These are phyloP conservation scores for Panthera leo DNA, from an alignment of 2,113 vertebrate species.

Conservation along the genomic window DNA sequence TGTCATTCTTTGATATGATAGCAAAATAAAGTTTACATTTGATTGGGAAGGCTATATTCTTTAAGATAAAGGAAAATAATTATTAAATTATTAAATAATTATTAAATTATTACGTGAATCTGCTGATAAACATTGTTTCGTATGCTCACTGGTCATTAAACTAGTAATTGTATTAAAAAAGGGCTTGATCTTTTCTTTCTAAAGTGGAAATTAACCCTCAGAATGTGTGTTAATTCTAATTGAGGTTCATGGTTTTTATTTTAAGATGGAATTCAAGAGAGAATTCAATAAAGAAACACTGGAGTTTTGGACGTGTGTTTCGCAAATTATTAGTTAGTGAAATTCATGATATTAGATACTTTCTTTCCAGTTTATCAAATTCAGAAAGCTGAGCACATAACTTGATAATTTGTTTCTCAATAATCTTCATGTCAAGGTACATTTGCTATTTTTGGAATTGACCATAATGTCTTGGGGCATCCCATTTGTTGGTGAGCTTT, in stretches of 20 bases:
- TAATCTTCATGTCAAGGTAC: neutral
- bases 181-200: neutral
- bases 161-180: slow-evolving; percentile 34
- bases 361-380: slow-evolving; percentile 41
- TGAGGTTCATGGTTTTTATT: slow-evolving; percentile 28
- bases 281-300: slow-evolving; percentile 16
- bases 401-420: neutral
- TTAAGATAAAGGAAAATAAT: slow-evolving; percentile 10
- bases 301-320: neutral
- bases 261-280: slow-evolving; percentile 50
- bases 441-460: neutral
- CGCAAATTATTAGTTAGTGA: slow-evolving; percentile 22
- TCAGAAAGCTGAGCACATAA: neutral
- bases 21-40: slow-evolving; percentile 52
- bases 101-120: neutral
- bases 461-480: neutral
- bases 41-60: slow-evolving; percentile 14
- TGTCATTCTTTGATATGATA: slow-evolving; percentile 8
- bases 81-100: neutral
- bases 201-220: slow-evolving; percentile 28
- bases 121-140: neutral
- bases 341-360: neutral
- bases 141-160: neutral
- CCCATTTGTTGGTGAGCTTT: neutral
- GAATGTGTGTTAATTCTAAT: slow-evolving; percentile 30